Evolutionary conservation across 2,113 vertebrate genomes (phyloP).

Genomic region (Laticauda laticaudata): DNA sequence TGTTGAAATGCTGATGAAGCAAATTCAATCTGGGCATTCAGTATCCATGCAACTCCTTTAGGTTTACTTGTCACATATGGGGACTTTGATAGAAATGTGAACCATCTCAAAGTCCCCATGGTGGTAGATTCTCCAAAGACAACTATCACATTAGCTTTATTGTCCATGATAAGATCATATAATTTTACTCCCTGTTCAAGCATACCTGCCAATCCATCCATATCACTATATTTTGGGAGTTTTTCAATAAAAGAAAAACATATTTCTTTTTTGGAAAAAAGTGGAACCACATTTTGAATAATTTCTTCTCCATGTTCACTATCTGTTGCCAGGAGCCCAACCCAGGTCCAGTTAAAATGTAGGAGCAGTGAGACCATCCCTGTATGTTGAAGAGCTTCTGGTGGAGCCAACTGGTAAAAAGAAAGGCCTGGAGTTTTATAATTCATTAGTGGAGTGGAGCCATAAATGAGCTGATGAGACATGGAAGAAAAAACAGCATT

Average conservation of each 20-base stretch:
- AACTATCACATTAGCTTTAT: not conserved
- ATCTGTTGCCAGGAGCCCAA: not conserved
- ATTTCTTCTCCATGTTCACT: not conserved
- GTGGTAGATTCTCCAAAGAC: not conserved
- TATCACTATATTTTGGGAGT: not conserved
- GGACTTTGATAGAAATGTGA: rapidly evolving
- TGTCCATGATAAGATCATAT: not conserved
- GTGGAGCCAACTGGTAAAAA: not conserved
- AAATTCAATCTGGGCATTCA: not conserved
- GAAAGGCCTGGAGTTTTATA: not conserved
- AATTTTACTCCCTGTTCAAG: not conserved
- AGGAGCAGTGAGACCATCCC: not conserved
- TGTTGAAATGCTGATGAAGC: not conserved
- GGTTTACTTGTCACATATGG: rapidly evolving
- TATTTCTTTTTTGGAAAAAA: not conserved
- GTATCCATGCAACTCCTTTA: not conserved
- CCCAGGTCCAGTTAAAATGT: not conserved
- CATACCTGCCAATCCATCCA: not conserved
- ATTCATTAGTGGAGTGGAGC: not conserved
- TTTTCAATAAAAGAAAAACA: not conserved
- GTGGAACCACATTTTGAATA: not conserved
- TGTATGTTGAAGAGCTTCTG: not conserved
- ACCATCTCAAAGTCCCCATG: not conserved
- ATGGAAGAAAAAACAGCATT: not conserved
- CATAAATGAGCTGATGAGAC: not conserved